Conservation (phyloP, 2,888 invertebrate species). For the Hemicrepidius hirtus region DNA sequence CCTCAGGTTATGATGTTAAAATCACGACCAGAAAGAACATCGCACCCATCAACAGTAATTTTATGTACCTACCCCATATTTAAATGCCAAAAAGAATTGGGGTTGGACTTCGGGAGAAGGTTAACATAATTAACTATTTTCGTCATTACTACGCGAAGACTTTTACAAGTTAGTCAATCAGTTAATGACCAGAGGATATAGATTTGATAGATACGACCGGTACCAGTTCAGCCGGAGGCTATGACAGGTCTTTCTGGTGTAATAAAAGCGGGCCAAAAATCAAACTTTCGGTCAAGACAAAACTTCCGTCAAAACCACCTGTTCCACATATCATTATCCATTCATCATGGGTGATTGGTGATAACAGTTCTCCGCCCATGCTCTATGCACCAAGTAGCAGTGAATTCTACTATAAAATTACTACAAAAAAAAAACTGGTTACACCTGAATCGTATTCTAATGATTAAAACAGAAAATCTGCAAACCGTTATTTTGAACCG, state of each 20-base stretch:
- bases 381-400: slow-evolving; percentile 28
- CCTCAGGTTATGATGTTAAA: slow-evolving; percentile 4
- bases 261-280: slow-evolving; percentile 13
- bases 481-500: slow-evolving; percentile 30
- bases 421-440: slow-evolving; percentile 40
- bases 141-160: slow-evolving; percentile 7
- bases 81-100: not conserved
- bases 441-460: slow-evolving; percentile 33
- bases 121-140: slow-evolving; percentile 9
- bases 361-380: slow-evolving; percentile 39
- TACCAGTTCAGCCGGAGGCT: slow-evolving; percentile 20
- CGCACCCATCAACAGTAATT: not conserved
- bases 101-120: not conserved
- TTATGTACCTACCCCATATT: not conserved
- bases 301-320: slow-evolving; percentile 44
- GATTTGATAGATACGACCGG: slow-evolving; percentile 34
- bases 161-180: not conserved
- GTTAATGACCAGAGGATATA: slow-evolving; percentile 10
- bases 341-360: slow-evolving; percentile 26
- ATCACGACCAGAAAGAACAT: slow-evolving; percentile 1
- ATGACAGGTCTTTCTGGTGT: slow-evolving; percentile 34
- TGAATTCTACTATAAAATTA: slow-evolving; percentile 38
- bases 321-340: slow-evolving; percentile 36
- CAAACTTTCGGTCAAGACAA: slow-evolving; percentile 36
- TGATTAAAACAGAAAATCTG: slow-evolving; percentile 5